phyloP scores from a whole-genome alignment of 2,888 invertebrate genomes.

The Drosophila trichaetosa region DNA sequence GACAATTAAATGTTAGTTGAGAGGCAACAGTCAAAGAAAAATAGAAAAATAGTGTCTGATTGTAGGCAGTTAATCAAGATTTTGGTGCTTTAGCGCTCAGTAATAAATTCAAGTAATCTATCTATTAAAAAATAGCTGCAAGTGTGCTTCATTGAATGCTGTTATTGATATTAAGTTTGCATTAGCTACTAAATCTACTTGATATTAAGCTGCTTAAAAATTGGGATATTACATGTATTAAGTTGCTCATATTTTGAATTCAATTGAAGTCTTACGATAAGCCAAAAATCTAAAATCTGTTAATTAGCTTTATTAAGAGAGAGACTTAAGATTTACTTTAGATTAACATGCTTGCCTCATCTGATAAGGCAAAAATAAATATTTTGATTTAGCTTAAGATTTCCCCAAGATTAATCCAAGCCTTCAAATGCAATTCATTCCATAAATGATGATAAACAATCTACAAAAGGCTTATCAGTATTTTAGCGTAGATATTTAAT shows the following conservation, averaged over 20 bases:
- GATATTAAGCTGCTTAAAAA: not conserved
- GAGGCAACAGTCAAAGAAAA: conserved; percentile 2
- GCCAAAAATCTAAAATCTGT: not conserved
- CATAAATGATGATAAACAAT: not conserved
- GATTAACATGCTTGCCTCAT: not conserved
- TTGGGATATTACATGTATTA: not conserved
- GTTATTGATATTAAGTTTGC: not conserved
- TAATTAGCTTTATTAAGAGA: not conserved
- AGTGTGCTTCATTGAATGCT: not conserved
- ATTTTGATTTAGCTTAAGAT: not conserved
- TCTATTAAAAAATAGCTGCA: not conserved
- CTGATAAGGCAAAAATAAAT: not conserved
- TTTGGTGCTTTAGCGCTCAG: not conserved
- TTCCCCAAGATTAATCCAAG: not conserved
- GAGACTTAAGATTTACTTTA: not conserved
- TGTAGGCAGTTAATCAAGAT: conserved; percentile 5
- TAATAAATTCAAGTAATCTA: not conserved
- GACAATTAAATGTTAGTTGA: conserved; percentile 37
- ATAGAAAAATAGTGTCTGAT: conserved; percentile 4
- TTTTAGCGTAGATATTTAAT: not conserved
- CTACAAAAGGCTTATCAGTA: not conserved
- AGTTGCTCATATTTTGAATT: not conserved
- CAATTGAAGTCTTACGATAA: not conserved
- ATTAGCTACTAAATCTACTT: no score
- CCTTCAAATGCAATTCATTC: not conserved